A percentile compares a stretch with the other conserved stretches of the same genome.
Evolutionary conservation across 2,888 invertebrate species (phyloP).

Genomic region (Drosophila fulvimacula): DNA sequence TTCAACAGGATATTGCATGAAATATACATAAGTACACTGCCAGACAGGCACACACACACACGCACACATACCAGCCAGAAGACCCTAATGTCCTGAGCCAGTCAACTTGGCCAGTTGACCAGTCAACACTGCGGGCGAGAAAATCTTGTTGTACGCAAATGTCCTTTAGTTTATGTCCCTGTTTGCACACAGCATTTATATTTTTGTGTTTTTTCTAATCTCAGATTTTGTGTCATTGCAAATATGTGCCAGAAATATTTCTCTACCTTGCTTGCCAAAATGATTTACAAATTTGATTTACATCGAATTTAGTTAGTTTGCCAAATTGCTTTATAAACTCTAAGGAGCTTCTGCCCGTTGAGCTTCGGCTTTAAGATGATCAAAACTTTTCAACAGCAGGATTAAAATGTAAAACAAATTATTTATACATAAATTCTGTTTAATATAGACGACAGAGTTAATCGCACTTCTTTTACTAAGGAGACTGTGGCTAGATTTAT

Average conservation of each 20-base stretch:
- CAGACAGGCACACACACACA: conserved; percentile 23
- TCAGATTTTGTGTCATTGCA: conserved; percentile 42
- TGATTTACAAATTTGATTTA: conserved; percentile 59
- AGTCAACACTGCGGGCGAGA: conserved; percentile 67
- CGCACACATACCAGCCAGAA: background rate
- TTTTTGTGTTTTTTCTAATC: conserved; percentile 38
- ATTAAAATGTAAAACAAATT: background rate
- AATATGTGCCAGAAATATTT: conserved; percentile 29
- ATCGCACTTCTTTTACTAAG: background rate
- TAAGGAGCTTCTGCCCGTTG: conserved; percentile 13
- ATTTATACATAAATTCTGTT: background rate
- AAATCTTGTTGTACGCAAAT: conserved; percentile 64
- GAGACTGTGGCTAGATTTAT: background rate
- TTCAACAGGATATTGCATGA: conserved; percentile 78
- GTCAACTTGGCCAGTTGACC: conserved; percentile 40
- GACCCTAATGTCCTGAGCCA: conserved; percentile 30
- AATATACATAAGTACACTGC: conserved; percentile 58
- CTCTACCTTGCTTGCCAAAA: conserved; percentile 41
- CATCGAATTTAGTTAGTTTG: conserved; percentile 47
- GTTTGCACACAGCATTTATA: conserved; percentile 28
- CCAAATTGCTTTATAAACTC: conserved; percentile 41
- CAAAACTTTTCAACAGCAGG: background rate
- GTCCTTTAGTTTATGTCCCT: conserved; percentile 50
- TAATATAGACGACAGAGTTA: background rate
- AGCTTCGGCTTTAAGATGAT: conserved; percentile 2